Evolutionary conservation across 2,113 vertebrate genomes (phyloP).

Genomic region (Camelus dromedarius): DNA sequence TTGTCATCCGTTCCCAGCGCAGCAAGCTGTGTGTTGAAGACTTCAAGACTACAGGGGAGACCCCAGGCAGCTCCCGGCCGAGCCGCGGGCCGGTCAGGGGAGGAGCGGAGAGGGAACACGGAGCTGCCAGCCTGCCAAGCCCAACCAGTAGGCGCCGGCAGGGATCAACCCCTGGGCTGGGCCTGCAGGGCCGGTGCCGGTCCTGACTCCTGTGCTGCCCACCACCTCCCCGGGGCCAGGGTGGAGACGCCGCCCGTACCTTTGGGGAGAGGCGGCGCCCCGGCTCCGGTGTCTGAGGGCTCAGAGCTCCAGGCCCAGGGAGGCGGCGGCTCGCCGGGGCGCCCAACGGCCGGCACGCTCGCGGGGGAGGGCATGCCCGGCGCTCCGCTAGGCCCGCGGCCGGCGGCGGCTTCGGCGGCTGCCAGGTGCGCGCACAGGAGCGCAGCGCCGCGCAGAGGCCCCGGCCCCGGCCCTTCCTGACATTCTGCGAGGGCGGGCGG

Average conservation of each 20-base stretch:
- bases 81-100: neutral
- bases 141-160: neutral
- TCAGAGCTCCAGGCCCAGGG: constrained; percentile 53
- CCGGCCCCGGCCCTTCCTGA: constrained; percentile 39
- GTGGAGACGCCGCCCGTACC: constrained; percentile 53
- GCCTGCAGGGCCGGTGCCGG: neutral
- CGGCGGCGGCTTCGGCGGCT: neutral
- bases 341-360: constrained; percentile 34
- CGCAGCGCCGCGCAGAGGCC: neutral
- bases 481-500: constrained; percentile 55
- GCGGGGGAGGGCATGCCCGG: constrained; percentile 60
- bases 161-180: neutral
- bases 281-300: constrained; percentile 28
- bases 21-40: neutral
- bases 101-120: neutral
- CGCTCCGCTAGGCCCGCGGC: neutral
- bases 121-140: neutral
- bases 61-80: neutral
- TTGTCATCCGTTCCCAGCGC: neutral
- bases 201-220: neutral
- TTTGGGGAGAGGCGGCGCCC: constrained; percentile 56
- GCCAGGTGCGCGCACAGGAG: neutral
- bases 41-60: too few species aligned
- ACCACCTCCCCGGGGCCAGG: neutral
- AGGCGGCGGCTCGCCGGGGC: neutral